Base-by-base conservation (phyloP, 2,888 invertebrate species). In the Stenoptilia bipunctidactyla region DNA sequence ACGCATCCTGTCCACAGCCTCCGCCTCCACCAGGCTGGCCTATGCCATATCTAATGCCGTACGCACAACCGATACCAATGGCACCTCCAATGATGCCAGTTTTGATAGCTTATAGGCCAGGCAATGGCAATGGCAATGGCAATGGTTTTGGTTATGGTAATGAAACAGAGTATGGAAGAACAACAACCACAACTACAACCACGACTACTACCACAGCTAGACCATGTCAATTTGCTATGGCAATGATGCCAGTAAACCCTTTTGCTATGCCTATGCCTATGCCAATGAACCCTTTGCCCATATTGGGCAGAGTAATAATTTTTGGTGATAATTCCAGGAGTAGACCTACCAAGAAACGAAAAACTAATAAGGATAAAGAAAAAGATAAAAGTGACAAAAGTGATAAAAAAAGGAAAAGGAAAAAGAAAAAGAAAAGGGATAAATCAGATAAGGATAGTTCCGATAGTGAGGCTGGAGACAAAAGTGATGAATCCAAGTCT, bases 91-190 rank as follows among this genome's bases (percentile, higher is more conserved):
- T 13, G 46, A 45, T 40, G 47, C 40, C 15, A 50, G 44, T 4
- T 43, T 43, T 13, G 47, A 55, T 9, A 43, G 41, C 25, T 50
- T 55, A 39, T 33, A 52, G 12, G 20, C 20, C 20, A 5, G 20
- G 20, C 20, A 30, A 30, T 30, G 30, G n/a, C 30, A 12, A 4
- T 30, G 30, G n/a, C 30, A 12, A 4, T 10, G 30, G n/a, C 13
- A 30, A 30, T 30, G 6, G 6, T 12, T 20, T 8, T 8, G 8
- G 8, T 20, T 20, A 3, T 5, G 8, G 20, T 5, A 20, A 20
- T n/a, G n/a, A n/a, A n/a, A n/a, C n/a, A n/a, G n/a, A n/a, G n/a
- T 25, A 25, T 9, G 27, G 27, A 30, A 2, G 3, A 8, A 30
- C 10, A 30, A 10, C 10, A 8, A 30, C n/a, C n/a, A 30, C n/a